Conservation (phyloP, 92 coral and sea anemone species). For the Galaxea fascicularis region DNA sequence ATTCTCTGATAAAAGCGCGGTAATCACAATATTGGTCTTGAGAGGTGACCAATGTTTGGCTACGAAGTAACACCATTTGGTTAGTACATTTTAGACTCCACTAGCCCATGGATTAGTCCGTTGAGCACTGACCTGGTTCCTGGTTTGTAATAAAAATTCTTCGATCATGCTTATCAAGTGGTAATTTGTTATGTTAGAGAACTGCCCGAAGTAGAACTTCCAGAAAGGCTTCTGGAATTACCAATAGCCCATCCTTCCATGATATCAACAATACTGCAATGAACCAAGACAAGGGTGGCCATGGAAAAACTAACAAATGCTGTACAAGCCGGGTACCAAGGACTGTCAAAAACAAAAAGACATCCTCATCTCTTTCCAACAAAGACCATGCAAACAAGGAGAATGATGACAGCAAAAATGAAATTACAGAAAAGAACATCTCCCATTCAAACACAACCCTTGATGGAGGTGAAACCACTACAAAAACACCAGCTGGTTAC, state of each 20-base stretch:
- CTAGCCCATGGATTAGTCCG: too few species aligned
- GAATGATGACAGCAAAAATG: not conserved
- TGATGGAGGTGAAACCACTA: not conserved
- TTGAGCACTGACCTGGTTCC: too few species aligned
- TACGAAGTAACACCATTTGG: too few species aligned
- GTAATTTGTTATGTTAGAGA: not conserved
- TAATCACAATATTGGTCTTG: too few species aligned
- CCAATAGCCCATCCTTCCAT: not conserved
- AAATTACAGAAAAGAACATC: not conserved
- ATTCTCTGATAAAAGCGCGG: too few species aligned
- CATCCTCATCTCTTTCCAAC: not conserved
- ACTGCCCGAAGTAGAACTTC: conserved; percentile 7
- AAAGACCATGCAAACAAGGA: not conserved
- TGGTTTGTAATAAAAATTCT: too few species aligned
- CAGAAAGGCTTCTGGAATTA: not conserved
- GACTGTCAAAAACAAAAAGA: not conserved
- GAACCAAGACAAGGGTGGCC: not conserved
- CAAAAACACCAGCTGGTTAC: conserved; percentile 47
- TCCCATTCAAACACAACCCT: not conserved
- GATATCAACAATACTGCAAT: not conserved
- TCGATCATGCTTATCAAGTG: not conserved
- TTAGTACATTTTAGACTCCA: too few species aligned
- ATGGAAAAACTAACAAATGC: not conserved
- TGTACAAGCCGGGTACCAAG: conserved; percentile 5
- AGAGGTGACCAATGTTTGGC: too few species aligned